These are phyloP conservation scores for Mugil cephalus DNA, from an alignment of 2,113 vertebrate species.

Conservation along the genomic window DNA sequence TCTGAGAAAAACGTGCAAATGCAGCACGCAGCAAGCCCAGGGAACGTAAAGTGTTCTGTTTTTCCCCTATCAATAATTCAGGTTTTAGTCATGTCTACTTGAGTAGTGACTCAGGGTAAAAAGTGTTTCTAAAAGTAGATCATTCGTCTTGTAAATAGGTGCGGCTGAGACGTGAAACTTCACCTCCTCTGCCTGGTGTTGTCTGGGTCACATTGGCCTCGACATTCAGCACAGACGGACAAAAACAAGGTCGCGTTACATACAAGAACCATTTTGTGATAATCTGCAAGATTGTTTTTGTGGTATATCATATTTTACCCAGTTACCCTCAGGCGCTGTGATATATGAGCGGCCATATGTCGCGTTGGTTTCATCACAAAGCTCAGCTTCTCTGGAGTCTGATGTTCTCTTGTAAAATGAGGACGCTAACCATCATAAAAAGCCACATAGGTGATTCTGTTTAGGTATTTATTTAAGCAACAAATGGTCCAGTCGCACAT, in stretches of 20 bases:
- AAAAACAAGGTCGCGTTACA: slow-evolving; percentile 10
- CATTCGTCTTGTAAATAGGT: slow-evolving; percentile 24
- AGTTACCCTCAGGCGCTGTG: neutral
- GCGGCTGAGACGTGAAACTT: slow-evolving; percentile 21
- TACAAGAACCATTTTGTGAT: slow-evolving; percentile 8
- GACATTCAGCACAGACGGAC: slow-evolving; percentile 17
- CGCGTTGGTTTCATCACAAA: slow-evolving; percentile 22
- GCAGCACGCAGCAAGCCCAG: slow-evolving; percentile 6
- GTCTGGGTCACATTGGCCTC: slow-evolving; percentile 25
- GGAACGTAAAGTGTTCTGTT: neutral
- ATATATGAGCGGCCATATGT: slow-evolving; percentile 8
- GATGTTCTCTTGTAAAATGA: neutral
- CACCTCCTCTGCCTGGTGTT: neutral
- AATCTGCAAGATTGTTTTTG: neutral
- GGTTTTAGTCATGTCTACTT: slow-evolving; percentile 31
- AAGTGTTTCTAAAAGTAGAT: slow-evolving; percentile 46
- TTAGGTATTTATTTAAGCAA: neutral
- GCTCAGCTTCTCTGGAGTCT: neutral
- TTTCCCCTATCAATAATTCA: slow-evolving; percentile 62
- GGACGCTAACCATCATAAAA: neutral
- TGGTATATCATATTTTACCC: neutral
- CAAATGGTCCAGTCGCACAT: neutral
- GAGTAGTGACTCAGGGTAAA: slow-evolving; percentile 45
- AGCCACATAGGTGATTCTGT: neutral
- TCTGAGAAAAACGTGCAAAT: slow-evolving; percentile 17